A percentile compares a stretch with the other conserved stretches of the same genome.
Conservation (phyloP, 2,113 vertebrate species). For the Miniopterus natalensis region DNA sequence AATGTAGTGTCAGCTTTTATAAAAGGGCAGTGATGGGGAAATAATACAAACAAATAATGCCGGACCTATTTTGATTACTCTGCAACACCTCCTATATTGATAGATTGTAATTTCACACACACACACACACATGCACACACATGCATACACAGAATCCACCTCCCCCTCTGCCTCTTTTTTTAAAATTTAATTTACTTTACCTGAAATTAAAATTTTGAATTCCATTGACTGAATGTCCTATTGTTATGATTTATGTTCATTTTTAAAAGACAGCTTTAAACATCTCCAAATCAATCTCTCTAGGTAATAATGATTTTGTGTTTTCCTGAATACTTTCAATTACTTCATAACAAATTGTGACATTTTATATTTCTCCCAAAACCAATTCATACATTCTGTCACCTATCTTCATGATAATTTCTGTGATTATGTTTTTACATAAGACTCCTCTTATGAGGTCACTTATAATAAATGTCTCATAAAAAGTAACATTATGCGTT, state of each 20-base stretch:
- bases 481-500: neutral
- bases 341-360: conserved; percentile 75
- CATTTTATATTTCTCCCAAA: conserved; percentile 79
- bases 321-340: conserved; percentile 71
- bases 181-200: neutral
- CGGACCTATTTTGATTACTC: neutral
- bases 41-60: neutral
- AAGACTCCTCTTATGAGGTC: neutral
- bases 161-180: neutral
- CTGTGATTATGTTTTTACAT: conserved; percentile 43
- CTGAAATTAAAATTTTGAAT: conserved; percentile 57
- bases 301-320: conserved; percentile 66
- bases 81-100: neutral
- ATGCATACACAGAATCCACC: neutral
- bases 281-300: conserved; percentile 50
- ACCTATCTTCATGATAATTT: conserved; percentile 50
- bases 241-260: conserved; percentile 55
- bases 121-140: neutral
- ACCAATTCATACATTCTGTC: conserved; percentile 75
- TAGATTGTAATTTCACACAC: neutral
- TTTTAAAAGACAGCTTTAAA: conserved; percentile 71
- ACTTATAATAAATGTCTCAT: conserved; percentile 68
- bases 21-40: neutral
- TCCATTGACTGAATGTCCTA: neutral
- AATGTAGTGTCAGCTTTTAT: neutral